Base-by-base conservation (phyloP, 92 coral and sea anemone genomes). In the Epizoanthus fatuus region DNA sequence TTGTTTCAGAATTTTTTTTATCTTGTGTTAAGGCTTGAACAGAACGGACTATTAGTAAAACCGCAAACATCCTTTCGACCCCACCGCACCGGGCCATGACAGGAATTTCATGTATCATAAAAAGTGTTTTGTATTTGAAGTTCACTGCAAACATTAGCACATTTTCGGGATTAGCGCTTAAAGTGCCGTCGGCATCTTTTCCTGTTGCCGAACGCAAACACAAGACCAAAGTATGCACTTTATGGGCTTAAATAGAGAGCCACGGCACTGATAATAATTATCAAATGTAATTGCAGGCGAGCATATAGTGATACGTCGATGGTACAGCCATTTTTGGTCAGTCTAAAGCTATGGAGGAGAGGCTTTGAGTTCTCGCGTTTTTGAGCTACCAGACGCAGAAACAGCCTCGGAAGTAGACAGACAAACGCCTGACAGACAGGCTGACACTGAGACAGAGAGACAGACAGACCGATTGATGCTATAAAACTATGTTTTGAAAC, bases 181-280 rank as follows among this genome's bases (percentile, higher is more conserved):
- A 58, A 77, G 56, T 56, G 82, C 35, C 63, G 82, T 59, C 82
- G 82, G 82, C 58, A 59, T 20, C 56, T 32, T 60, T 77, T 77
- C 68, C 40, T 64, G 51, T 37, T 22, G 70, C 20, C 56, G 17
- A 62, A 22, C 37, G 25, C 51, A 77, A 77, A 77, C 58, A 60
- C 32, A 7, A 15, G 1, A 44, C 82, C 44, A 69, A 77, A 77
- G 38, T 59, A 77, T 77, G 62, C 82, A 60, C 71, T 62, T 77
- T 77, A 77, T 9, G 49, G 20, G 82, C 82, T 77, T 77, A 77
- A 77, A 19, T 62, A 9, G 49, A 77, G 69, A 32, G 69, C 57
- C 53, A 44, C 42, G 19, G 58, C 53, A 49, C 14, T 49, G 11
- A 8, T 49, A 69, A 29, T 44, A 77, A 60, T 60, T 60, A 59